Conservation (phyloP, 2,113 vertebrate species). For the Bubo bubo region DNA sequence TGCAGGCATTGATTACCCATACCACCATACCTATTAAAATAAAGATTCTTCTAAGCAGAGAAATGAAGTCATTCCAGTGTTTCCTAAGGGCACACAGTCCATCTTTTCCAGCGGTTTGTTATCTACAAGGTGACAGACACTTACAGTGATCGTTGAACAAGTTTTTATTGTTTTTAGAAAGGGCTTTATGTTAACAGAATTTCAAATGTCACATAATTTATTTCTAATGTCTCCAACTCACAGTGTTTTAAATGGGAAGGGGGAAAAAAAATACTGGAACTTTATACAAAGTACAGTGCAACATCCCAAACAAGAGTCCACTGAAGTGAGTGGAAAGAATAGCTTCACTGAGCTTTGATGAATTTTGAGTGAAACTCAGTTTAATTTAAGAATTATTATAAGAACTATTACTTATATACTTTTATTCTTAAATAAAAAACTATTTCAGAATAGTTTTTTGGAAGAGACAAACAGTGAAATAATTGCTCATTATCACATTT, state of each 20-base stretch:
- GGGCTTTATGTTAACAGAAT: not conserved
- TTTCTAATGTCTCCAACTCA: not conserved
- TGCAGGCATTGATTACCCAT: conserved; percentile 54
- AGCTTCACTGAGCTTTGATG: not conserved
- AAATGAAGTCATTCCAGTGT: conserved; percentile 27
- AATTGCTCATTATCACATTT: not conserved
- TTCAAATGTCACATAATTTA: not conserved
- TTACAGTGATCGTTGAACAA: not conserved
- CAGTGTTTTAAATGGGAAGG: not conserved
- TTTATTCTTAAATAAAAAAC: not conserved
- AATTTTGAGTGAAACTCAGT: not conserved
- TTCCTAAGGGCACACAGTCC: conserved; percentile 16
- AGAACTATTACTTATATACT: not conserved
- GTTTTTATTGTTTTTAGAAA: not conserved
- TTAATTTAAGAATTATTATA: not conserved
- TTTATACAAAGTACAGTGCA: not conserved
- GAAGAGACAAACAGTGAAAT: not conserved
- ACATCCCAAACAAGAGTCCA: not conserved
- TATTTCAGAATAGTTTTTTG: not conserved
- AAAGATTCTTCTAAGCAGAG: conserved; percentile 11
- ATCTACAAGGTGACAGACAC: not conserved
- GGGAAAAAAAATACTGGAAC: not conserved
- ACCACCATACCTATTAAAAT: conserved; percentile 19
- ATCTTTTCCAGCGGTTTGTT: not conserved
- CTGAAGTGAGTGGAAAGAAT: not conserved